Conservation (phyloP, 2,888 invertebrate species). For the Drosophila glabriapex region DNA sequence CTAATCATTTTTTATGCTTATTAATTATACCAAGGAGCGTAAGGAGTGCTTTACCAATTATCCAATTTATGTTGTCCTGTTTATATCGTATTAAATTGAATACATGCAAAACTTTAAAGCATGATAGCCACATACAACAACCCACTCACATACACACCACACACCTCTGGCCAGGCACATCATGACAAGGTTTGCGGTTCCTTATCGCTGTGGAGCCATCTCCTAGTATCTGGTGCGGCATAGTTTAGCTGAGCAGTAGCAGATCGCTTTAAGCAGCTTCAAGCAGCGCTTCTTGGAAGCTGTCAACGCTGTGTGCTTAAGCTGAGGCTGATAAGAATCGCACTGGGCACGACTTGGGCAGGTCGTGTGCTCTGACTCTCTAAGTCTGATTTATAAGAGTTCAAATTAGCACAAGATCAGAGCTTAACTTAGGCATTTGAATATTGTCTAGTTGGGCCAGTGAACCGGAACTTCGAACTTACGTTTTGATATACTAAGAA, state of each 20-base stretch:
- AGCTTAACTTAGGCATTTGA: conserved; percentile 26
- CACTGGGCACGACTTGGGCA: conserved; percentile 27
- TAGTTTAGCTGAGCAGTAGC: conserved; percentile 27
- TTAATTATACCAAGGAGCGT: conserved; percentile 60
- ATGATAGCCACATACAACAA: conserved; percentile 23
- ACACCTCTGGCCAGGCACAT: conserved; percentile 7
- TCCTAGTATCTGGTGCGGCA: conserved; percentile 25
- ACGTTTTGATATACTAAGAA: neutral
- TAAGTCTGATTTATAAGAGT: conserved; percentile 46
- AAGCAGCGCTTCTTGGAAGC: conserved; percentile 57
- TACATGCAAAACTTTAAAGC: conserved; percentile 33
- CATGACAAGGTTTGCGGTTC: conserved; percentile 17
- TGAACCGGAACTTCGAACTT: neutral
- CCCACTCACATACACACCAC: conserved; percentile 1
- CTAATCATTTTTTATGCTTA: conserved; percentile 71
- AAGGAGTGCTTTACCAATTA: conserved; percentile 1
- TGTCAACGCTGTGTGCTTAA: conserved; percentile 30
- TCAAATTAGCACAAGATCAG: conserved; percentile 42
- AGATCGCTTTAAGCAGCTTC: conserved; percentile 32
- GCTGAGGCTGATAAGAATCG: conserved; percentile 45
- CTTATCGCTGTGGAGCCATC: conserved; percentile 28
- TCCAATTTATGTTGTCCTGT: conserved; percentile 32
- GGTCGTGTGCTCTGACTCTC: conserved; percentile 24
- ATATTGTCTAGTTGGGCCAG: conserved; percentile 15
- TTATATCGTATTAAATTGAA: conserved; percentile 28